Evolutionary conservation across 2,888 invertebrate species (phyloP).

Genomic region (Trisateles emortualis): DNA sequence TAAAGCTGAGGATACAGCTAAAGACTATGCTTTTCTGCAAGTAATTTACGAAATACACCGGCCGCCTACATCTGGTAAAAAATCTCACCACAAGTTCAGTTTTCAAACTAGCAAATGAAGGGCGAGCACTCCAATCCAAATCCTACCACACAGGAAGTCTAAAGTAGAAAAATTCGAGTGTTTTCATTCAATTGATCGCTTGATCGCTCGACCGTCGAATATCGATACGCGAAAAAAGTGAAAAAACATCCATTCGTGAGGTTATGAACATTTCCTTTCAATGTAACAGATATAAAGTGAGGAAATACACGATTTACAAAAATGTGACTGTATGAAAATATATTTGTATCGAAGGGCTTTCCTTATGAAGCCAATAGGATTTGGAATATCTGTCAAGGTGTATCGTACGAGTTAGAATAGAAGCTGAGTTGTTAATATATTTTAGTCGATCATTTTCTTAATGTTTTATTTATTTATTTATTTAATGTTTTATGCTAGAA

Average conservation of each 20-base stretch:
- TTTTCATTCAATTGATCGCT: conserved; percentile 42
- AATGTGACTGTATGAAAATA: conserved; percentile 29
- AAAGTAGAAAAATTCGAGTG: conserved; percentile 38
- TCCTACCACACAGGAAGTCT: conserved; percentile 34
- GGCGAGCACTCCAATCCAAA: conserved; percentile 10
- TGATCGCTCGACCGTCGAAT: conserved; percentile 41
- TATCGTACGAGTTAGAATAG: conserved; percentile 17
- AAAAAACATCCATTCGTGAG: conserved; percentile 46
- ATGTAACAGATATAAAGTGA: conserved; percentile 27
- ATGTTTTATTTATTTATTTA: conserved; percentile 1
- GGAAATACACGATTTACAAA: conserved; percentile 36
- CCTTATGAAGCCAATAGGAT: conserved; percentile 41
- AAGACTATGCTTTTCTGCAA: too few relatives aligned
- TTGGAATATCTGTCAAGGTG: conserved; percentile 32
- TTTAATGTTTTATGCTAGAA: not conserved
- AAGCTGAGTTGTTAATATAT: conserved; percentile 8
- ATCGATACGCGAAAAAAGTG: conserved; percentile 58
- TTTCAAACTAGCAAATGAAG: conserved; percentile 4
- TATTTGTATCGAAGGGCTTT: conserved; percentile 31
- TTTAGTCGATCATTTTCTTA: conserved; percentile 4
- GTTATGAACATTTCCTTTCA: conserved; percentile 38
- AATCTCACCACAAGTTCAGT: not conserved
- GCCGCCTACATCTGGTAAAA: not conserved
- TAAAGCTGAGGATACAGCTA: too few relatives aligned
- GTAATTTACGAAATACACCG: too few relatives aligned